Evolutionary conservation across 2,113 vertebrate genomes (phyloP).

Genomic region (Serranochromis macrocephalus): DNA sequence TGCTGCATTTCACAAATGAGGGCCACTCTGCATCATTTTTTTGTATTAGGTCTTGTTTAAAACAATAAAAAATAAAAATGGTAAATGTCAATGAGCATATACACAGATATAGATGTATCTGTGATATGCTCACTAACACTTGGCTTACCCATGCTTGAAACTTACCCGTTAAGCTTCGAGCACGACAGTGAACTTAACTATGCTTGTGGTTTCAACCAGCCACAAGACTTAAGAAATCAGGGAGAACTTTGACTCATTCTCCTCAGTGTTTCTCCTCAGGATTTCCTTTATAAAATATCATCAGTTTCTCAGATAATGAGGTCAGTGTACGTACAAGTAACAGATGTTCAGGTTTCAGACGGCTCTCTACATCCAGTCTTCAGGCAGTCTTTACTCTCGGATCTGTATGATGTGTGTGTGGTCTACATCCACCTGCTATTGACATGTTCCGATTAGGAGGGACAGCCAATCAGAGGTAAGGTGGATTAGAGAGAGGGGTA

Average conservation of each 20-base stretch:
- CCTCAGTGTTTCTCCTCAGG: not conserved
- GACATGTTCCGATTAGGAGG: not conserved
- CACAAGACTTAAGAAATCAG: not conserved
- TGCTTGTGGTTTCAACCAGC: not conserved
- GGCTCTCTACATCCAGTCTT: not conserved
- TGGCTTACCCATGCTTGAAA: not conserved
- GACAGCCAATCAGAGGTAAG: not conserved
- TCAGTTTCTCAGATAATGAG: not conserved
- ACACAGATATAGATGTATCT: not conserved
- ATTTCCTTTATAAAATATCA: not conserved
- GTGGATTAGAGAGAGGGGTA: not conserved
- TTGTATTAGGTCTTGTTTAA: not conserved
- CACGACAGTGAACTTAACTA: not conserved
- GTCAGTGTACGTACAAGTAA: not conserved
- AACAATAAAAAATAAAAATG: not conserved
- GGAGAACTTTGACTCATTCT: not conserved
- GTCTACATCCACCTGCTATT: not conserved
- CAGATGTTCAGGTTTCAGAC: not conserved
- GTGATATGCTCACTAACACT: not conserved
- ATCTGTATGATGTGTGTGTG: not conserved
- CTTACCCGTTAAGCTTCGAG: not conserved
- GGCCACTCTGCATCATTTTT: not conserved
- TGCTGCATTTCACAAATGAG: not conserved
- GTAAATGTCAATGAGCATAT: not conserved
- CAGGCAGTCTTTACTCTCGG: not conserved